Evolutionary conservation across 2,797 vertebrate species (phyloP), one percentile per base, ranked within the genome.

Genomic region (Notolepis coatsorum): DNA sequence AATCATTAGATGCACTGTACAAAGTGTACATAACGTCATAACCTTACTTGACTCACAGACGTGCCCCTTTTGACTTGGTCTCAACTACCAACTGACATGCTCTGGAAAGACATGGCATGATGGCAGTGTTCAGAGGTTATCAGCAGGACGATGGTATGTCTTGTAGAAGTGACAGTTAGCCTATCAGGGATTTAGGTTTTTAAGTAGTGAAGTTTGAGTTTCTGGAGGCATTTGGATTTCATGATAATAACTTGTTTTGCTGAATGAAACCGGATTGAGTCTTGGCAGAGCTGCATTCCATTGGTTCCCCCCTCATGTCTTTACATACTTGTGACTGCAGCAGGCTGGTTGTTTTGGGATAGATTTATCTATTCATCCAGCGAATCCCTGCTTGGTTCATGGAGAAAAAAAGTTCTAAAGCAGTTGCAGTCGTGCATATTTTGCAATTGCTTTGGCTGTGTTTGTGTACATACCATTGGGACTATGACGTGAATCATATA

Each of bases 231-330:
- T 38, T 47, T 21, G 42, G 49, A 43, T 62, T 64, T 30, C 55
- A 59, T 60, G 9, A 42, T 0, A 9, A 43, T 56, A 45, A 33
- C 33, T 24, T 21, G 13, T 37, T 37, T 12, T 28, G 28, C n/a
- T 42, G 45, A 21, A 30, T 60, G 21, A 30, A 70, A 50, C 39
- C 33, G 41, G 20, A 10, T 46, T 65, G 51, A 48, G 23, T 53
- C 49, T 70, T 71, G 61, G 31, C 39, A 3, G 28, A n/a, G 31
- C 35, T 42, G 24, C 75, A 78, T 81, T 79, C 75, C 65, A 67
- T 7, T 23, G 61, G 12, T 52, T 38, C 64, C 66, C n/a, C 15
- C 17, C 25, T 20, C 20, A 39, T 59, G 50, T 50, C 31, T 21
- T 69, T 47, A 45, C 65, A 72, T 54, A 31, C 49, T 15, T 31